Base-by-base conservation (phyloP, 2,888 invertebrate genomes). In the Acleris cristana region DNA sequence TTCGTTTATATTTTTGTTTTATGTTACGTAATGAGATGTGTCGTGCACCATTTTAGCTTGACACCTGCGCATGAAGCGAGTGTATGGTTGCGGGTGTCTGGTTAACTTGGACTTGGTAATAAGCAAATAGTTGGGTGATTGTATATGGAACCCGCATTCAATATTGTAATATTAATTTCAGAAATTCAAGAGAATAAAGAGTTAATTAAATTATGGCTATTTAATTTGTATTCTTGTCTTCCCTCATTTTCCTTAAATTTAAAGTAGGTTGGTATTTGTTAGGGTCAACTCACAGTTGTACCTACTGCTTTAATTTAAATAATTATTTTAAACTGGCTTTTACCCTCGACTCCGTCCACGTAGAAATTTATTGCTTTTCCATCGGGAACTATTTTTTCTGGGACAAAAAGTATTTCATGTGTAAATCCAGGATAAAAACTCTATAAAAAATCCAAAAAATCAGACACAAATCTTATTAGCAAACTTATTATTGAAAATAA, bases 141-240 rank as follows among this genome's bases (percentile, higher is more conserved):
- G 88, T 92, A 92, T 92, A 92, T 87, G 88, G 84, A 90, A 79
- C 92, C 92, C 92, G 85, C 90, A 91, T 92, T 91, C 90, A 91
- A 91, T 92, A 92, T 90, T 92, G 90, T 92, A 92, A 90, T 88
- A 92, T 92, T 92, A 91, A 91, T 92, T 92, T 92, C 89, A 86
- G 86, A 90, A 90, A 90, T 92, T 92, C 91, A 92, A 89, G 85
- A 91, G 90, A 92, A 92, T 92, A 92, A 92, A 92, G 90, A 92
- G 90, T 92, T 92, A 91, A 91, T 90, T 89, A 90, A 91, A 89
- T 59, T 71, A 73, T 73, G 70, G 73, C 69, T 74, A 75, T 75
- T 75, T 75, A 70, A 71, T 75, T 74, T 72, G 60, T 70, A 76
- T 83, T 81, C 76, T 72, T 78, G 73, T 59, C 18, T 21, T 12